phyloP scores from a whole-genome alignment of 2,113 vertebrate genomes.

The Lagopus muta region DNA sequence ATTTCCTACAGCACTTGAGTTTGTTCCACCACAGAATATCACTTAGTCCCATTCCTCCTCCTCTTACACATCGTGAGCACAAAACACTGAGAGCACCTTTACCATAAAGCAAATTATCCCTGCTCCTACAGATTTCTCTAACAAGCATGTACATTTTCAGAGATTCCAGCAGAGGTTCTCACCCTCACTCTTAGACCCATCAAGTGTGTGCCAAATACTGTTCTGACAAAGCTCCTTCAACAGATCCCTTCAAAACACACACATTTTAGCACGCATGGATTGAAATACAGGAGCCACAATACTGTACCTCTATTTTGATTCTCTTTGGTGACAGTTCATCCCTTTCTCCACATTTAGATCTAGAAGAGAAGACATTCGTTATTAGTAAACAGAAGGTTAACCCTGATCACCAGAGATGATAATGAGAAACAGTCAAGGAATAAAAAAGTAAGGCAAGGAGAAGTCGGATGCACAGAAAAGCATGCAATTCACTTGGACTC shows the following conservation, averaged over 20 bases:
- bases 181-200: not conserved
- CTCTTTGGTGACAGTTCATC: constrained; percentile 95
- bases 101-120: constrained; percentile 25
- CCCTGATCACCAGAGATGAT: not conserved
- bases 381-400: not conserved
- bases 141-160: not conserved
- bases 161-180: not conserved
- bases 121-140: constrained; percentile 31
- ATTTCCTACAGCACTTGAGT: not conserved
- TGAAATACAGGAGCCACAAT: constrained; percentile 19
- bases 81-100: not conserved
- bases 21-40: constrained; percentile 14
- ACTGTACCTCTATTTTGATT: constrained; percentile 93
- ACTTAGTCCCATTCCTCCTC: not conserved
- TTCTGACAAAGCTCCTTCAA: constrained; percentile 12
- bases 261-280: constrained; percentile 23
- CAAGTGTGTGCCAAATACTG: constrained; percentile 37
- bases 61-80: constrained; percentile 2
- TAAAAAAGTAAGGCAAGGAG: not conserved
- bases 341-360: constrained; percentile 91
- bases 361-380: constrained; percentile 54
- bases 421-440: not conserved
- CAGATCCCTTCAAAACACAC: constrained; percentile 32
- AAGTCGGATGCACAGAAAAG: not conserved
- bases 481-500: not conserved